Conservation (phyloP, 1,140 invertebrate species). For the Tenebrio molitor region DNA sequence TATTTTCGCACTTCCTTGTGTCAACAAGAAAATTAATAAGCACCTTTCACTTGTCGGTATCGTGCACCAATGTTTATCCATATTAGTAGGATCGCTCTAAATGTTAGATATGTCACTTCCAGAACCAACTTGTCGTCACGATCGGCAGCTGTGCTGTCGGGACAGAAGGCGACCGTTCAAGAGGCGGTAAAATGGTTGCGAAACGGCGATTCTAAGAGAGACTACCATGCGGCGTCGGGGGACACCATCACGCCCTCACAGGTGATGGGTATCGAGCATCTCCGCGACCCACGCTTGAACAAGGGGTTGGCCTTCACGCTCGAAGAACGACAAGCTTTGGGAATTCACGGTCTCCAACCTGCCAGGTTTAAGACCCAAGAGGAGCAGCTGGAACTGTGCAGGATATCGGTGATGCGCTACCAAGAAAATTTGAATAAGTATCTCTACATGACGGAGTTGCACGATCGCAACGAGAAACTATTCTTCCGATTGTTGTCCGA, state of each 20-base stretch:
- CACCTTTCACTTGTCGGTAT: too few species aligned
- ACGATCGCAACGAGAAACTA: conserved; percentile 91
- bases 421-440: conserved; percentile 92
- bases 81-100: neutral
- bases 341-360: conserved; percentile 93
- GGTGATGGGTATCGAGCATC: conserved; percentile 84
- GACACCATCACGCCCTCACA: conserved; percentile 76
- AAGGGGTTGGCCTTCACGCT: conserved; percentile 94
- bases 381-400: conserved; percentile 90
- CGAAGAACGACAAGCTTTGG: conserved; percentile 90
- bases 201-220: conserved; percentile 48
- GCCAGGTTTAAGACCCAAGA: conserved; percentile 94
- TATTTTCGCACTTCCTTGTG: conserved; percentile 2
- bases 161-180: conserved; percentile 44
- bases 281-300: conserved; percentile 86
- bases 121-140: conserved; percentile 24
- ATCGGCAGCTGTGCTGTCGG: conserved; percentile 1
- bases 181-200: conserved; percentile 51
- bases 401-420: conserved; percentile 89
- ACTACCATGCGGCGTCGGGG: conserved; percentile 65
- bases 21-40: neutral
- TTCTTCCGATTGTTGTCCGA: conserved; percentile 94
- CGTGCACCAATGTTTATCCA: neutral
- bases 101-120: neutral
- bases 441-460: conserved; percentile 84